Evolutionary conservation across 35 echinoderm and acorn worm genomes (phyloP), one percentile per base, ranked within the genome.

Genomic region (Acanthaster planci): DNA sequence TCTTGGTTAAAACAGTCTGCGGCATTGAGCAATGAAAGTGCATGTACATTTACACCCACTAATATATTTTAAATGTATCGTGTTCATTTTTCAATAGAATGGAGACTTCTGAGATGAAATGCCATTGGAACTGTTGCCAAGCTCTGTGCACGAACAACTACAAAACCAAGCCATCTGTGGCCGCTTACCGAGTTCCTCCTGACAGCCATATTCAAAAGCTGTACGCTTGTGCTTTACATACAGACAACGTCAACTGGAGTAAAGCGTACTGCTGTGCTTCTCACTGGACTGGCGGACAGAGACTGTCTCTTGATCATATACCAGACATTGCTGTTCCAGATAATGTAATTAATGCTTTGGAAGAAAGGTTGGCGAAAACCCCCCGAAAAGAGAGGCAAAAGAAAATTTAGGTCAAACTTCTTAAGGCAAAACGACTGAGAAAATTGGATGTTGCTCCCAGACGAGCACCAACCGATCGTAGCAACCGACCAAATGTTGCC

Each of bases 291-390:
- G 59, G 59, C 15, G 59, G 59, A 31, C 2, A 64, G 30, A 64
- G 14, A 2, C 0, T 64, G 12, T 64, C 59, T 18, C 59, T 19
- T 64, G 59, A 64, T 64, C 59, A 64, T 64, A 64, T 64, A 26
- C 59, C 59, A 64, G 59, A 64, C 14, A 64, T 21, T 64, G 59
- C 59, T 64, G 30, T 64, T 64, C 59, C 59, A 64, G 59, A 64
- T 64, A 64, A 31, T 22, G 59, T 64, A 8, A 64, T 64, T 26
- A 64, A 64, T 64, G 30, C 2, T 23, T 31, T 64, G 30, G 59
- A 64, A 64, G 0, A 26, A 8, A 64, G 59, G 30, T n/a, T 64
- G 59, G 59, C 21, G 8, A 64, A 64, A 31, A 64, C 59, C 15
- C 30, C 59, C 30, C 21, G 59, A 21, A 64, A 1, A 64, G 59